Percentiles rank a stretch among this genome's conserved stretches.
Evolutionary conservation across 2,888 invertebrate genomes (phyloP).

Genomic region (Liodrosophila aerea): DNA sequence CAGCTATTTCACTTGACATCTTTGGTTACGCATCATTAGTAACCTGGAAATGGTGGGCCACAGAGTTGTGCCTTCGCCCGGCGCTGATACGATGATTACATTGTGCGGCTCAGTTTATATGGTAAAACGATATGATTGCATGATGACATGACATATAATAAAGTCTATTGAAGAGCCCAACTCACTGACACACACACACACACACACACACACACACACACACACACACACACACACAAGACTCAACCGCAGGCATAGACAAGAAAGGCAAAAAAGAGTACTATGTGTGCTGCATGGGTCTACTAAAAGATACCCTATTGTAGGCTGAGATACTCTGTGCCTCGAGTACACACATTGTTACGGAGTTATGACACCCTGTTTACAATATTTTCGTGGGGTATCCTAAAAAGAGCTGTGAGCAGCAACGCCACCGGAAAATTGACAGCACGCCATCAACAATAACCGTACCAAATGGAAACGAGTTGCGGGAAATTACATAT

Average conservation of each 20-base stretch:
- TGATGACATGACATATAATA: slow-evolving; percentile 68
- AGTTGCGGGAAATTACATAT: background rate
- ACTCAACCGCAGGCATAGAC: slow-evolving; percentile 4
- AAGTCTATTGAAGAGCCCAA: slow-evolving; percentile 26
- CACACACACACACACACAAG: slow-evolving; percentile 1
- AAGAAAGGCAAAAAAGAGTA: slow-evolving; percentile 2
- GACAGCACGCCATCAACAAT: slow-evolving; percentile 64
- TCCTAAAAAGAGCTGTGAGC: slow-evolving; percentile 26
- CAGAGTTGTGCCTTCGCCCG: slow-evolving; percentile 24
- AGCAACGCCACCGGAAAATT: slow-evolving; percentile 64
- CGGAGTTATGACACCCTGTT: too few relatives aligned
- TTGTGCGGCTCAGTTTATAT: slow-evolving; percentile 51
- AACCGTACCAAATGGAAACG: slow-evolving; percentile 20
- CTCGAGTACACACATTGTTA: too few relatives aligned
- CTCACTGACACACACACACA: slow-evolving; percentile 2
- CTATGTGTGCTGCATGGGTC: too few relatives aligned
- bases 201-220: background rate
- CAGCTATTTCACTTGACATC: slow-evolving; percentile 16
- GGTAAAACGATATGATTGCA: slow-evolving; percentile 74
- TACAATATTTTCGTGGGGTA: too few relatives aligned
- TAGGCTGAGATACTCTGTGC: too few relatives aligned
- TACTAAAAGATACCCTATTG: too few relatives aligned
- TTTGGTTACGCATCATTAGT: slow-evolving; percentile 63
- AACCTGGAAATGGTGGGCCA: slow-evolving; percentile 27
- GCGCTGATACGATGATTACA: slow-evolving; percentile 50